These are phyloP conservation scores for Grapholita molesta DNA, from an alignment of 1,140 invertebrate genomes.

Conservation along the genomic window DNA sequence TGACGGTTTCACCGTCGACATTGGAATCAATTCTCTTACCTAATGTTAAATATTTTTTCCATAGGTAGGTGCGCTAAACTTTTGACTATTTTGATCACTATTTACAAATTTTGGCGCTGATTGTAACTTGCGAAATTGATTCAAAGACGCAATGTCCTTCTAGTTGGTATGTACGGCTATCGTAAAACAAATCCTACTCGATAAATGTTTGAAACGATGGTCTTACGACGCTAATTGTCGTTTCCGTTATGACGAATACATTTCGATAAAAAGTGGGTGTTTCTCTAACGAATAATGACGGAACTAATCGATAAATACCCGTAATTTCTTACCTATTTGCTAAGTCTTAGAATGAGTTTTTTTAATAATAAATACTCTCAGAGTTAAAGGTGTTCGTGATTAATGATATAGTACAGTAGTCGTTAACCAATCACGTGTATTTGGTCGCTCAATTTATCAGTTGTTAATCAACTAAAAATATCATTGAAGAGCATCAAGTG, in stretches of 20 bases:
- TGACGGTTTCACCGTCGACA: slow-evolving; percentile 60
- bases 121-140: slow-evolving; percentile 50
- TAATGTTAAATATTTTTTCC: slow-evolving; percentile 59
- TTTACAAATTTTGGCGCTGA: slow-evolving; percentile 51
- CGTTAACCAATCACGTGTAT: too few relatives aligned
- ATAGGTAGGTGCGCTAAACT: slow-evolving; percentile 20
- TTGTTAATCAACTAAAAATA: too few relatives aligned
- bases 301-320: neutral
- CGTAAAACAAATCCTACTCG: neutral
- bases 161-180: too few relatives aligned
- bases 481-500: too few relatives aligned
- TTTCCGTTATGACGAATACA: neutral
- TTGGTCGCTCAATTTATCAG: too few relatives aligned
- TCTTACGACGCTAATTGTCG: neutral
- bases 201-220: neutral
- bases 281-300: neutral
- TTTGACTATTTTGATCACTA: slow-evolving; percentile 25
- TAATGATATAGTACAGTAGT: too few relatives aligned
- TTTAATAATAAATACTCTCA: neutral
- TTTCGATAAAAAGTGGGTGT: neutral
- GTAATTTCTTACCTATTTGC: neutral
- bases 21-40: slow-evolving; percentile 61
- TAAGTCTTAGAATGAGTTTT: neutral
- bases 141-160: slow-evolving; percentile 24
- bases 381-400: too few relatives aligned